Evolutionary conservation across 2,797 vertebrate species (phyloP).

Genomic region (Erethizon dorsatum): DNA sequence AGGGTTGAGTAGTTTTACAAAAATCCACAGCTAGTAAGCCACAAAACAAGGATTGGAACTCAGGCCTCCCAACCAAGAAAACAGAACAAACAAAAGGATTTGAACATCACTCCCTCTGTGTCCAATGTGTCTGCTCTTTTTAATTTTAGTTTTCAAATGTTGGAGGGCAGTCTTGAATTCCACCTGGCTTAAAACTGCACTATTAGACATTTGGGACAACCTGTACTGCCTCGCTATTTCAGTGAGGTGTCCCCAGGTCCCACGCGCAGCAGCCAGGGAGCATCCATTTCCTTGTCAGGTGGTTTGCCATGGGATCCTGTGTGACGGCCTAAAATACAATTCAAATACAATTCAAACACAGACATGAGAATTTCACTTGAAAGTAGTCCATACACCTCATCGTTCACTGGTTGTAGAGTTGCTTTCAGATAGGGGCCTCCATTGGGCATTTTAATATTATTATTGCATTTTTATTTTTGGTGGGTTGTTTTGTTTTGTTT

Average conservation of each 20-base stretch:
- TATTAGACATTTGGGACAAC: background rate
- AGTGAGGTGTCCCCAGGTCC: background rate
- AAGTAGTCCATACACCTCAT: background rate
- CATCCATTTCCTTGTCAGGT: background rate
- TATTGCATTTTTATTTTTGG: background rate
- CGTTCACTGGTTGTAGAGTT: accelerated
- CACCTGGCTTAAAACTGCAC: background rate
- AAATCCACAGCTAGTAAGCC: background rate
- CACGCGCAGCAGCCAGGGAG: too few relatives aligned
- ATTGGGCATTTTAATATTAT: background rate
- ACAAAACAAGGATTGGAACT: background rate
- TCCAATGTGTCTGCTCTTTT: background rate
- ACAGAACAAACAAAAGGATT: background rate
- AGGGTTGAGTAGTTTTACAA: background rate
- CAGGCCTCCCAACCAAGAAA: background rate
- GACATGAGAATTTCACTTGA: background rate
- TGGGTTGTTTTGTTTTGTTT: background rate
- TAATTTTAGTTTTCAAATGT: background rate
- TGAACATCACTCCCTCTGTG: background rate
- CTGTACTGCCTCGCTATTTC: background rate
- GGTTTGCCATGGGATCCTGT: background rate
- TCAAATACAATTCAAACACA: too few relatives aligned
- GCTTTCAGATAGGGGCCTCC: background rate
- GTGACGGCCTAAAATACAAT: background rate
- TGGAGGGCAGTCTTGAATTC: background rate